These are phyloP conservation scores for Alloscopus bannaensis DNA, from an alignment of 2,888 invertebrate genomes.

Conservation along the genomic window DNA sequence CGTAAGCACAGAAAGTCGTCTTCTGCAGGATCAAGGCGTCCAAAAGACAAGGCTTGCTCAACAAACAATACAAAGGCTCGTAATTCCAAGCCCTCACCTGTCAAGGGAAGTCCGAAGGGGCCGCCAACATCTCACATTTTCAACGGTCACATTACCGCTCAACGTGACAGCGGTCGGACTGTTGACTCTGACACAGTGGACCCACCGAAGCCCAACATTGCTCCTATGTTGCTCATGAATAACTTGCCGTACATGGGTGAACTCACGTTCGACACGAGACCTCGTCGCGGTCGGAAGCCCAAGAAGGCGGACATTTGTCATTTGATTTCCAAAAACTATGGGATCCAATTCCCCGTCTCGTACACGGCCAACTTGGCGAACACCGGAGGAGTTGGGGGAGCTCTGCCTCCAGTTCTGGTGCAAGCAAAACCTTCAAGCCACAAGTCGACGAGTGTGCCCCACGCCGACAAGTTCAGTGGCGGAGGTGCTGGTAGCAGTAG, in stretches of 20 bases:
- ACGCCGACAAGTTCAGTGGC: not conserved
- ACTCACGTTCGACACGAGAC: conserved; percentile 90
- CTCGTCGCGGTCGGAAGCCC: conserved; percentile 89
- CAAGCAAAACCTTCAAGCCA: not conserved
- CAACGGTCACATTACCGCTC: too few relatives aligned
- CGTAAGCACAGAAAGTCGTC: too few relatives aligned
- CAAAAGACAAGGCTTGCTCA: too few relatives aligned
- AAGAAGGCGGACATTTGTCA: conserved; percentile 95
- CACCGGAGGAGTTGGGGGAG: conserved; percentile 33
- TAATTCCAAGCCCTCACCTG: too few relatives aligned
- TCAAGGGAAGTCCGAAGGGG: too few relatives aligned
- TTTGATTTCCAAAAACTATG: conserved; percentile 93
- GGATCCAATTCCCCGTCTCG: conserved; percentile 76
- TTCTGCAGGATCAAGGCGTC: too few relatives aligned
- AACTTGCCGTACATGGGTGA: conserved; percentile 94
- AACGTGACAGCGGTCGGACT: too few relatives aligned
- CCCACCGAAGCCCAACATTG: conserved; percentile 32
- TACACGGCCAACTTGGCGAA: conserved; percentile 67
- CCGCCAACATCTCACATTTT: too few relatives aligned
- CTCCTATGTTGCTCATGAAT: conserved; percentile 72
- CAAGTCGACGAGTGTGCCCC: not conserved
- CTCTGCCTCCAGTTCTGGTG: not conserved
- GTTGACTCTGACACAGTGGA: conserved; percentile 21
- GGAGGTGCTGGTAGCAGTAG: not conserved
- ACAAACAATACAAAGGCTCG: too few relatives aligned